Evolutionary conservation across 2,113 vertebrate species (phyloP), one percentile per base, ranked within the genome.

Genomic region (Gobio gobio): DNA sequence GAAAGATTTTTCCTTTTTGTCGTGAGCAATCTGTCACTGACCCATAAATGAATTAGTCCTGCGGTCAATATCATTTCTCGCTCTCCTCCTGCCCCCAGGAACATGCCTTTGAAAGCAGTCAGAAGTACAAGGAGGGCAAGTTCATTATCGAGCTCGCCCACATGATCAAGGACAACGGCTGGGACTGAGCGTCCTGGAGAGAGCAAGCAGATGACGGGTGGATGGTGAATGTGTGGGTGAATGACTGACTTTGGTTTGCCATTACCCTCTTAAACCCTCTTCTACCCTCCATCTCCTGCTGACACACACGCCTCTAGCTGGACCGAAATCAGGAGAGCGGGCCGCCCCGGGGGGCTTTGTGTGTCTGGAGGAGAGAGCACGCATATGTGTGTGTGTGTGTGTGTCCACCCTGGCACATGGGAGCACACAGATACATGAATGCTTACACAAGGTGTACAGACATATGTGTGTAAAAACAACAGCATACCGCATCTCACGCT

Each of bases 151-250:
- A 99, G 94, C 94, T 99, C 93, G 98, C 98, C 89, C 98, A 99
- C 96, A 99, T 99, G 98, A 99, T 99, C 95, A 99, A 99, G 94
- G 98, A 99, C 95, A 99, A 99, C 81, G 98, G 98, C 95, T 99
- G 98, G 98, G 98, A 99, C 93, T 99, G 96, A 99, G 98, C 96
- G 98, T 82, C 82, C 47, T 77, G 82, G 83, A 56, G 36, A 87
- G 82, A 45, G 26, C 56, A 45, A 82, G 26, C 36, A 63, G 26
- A 8, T 85, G 77, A 51, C 26, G 78, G 78, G 49, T 59, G 63
- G 64, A 58, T 70, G 64, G 86, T 85, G 86, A 68, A 77, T 78
- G 64, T 76, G 83, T 91, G 92, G 91, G 89, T 93, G 92, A 93
- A 93, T 92, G 93, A 92, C 91, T 93, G 92, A 93, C 90, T 94